Evolutionary conservation across 2,797 vertebrate genomes (phyloP), one percentile per base, ranked within the genome.

Genomic region (Sebastes itinus): DNA sequence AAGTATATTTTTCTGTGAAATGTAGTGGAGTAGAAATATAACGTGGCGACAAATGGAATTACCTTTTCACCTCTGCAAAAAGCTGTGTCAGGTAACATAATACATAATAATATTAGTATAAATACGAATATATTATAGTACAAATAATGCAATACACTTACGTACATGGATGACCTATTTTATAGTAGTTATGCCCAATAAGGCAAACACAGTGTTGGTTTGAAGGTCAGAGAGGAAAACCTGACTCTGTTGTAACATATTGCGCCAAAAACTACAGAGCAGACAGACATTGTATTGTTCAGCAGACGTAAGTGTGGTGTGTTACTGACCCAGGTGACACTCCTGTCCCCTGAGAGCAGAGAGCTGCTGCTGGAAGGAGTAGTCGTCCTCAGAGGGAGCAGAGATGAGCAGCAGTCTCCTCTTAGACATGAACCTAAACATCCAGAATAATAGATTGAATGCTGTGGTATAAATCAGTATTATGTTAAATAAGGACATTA

Each of bases 361-460:
- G 38, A 96, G 87, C 90, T 97, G 96, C 89, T 96, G 96, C 20
- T 96, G 96, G 82, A 95, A 93, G 6, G 91, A 95, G 82, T 96
- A 96, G 72, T 97, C 96, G 2, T 95, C 95, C 67, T 94, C 92
- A 68, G 90, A 87, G 5, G 96, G 95, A 78, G 95, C 88, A 25
- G 96, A 96, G 77, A 96, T 86, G 72, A 97, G 86, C 74, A 97
- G 76, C 76, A 97, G 94, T 77, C 96, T 94, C 77, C 95, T 92
- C 80, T 95, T 96, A 8, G 95, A 95, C 90, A 94, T 91, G 75
- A 97, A 96, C 87, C 96, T 97, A 35, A 33, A 85, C 2, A 30
- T 32, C 14, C 18, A 79, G 7, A 6, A 3, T 69, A 74, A 73
- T 0, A 7, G 28, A 42, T 33, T 73, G 6, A 30, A 35, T 30